phyloP scores from a whole-genome alignment of 2,113 vertebrate genomes.

The Azemiops feae region DNA sequence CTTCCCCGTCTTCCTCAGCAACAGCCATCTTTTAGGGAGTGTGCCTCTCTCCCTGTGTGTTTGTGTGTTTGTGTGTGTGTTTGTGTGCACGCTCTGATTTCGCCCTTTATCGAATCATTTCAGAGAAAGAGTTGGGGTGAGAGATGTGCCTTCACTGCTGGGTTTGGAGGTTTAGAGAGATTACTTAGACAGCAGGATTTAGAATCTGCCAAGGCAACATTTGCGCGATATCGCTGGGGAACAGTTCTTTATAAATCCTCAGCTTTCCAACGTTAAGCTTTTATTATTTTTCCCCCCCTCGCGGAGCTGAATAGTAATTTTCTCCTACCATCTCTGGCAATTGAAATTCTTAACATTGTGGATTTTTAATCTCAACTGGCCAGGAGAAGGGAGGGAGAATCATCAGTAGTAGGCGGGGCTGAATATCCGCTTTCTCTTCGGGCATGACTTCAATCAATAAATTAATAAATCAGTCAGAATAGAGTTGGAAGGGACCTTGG shows the following conservation, averaged over 20 bases:
- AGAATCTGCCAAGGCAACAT: slow-evolving; percentile 43
- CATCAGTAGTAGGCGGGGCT: neutral
- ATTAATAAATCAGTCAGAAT: neutral
- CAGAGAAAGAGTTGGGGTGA: slow-evolving; percentile 11
- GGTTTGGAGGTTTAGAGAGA: slow-evolving; percentile 51
- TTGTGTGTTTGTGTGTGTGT: neutral
- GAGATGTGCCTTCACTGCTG: slow-evolving; percentile 45
- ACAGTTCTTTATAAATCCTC: slow-evolving; percentile 55
- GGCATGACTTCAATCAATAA: neutral
- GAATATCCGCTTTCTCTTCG: neutral
- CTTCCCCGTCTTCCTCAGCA: neutral
- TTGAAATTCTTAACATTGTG: slow-evolving; percentile 24
- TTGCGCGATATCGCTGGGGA: slow-evolving; percentile 49
- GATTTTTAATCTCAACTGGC: slow-evolving; percentile 47
- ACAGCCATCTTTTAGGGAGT: neutral
- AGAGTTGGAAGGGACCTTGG: neutral
- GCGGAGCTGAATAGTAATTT: slow-evolving; percentile 15
- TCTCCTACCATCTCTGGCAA: slow-evolving; percentile 1
- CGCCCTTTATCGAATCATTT: slow-evolving; percentile 3
- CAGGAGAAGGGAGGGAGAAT: slow-evolving; percentile 1
- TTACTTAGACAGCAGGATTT: slow-evolving; percentile 57
- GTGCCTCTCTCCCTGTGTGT: no score
- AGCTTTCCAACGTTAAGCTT: slow-evolving; percentile 32
- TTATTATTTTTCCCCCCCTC: neutral
- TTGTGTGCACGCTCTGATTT: neutral